Percentiles rank a stretch among this genome's conserved stretches.
These are phyloP conservation scores for Fragum fragum DNA, from an alignment of 2,888 invertebrate species.

Conservation along the genomic window DNA sequence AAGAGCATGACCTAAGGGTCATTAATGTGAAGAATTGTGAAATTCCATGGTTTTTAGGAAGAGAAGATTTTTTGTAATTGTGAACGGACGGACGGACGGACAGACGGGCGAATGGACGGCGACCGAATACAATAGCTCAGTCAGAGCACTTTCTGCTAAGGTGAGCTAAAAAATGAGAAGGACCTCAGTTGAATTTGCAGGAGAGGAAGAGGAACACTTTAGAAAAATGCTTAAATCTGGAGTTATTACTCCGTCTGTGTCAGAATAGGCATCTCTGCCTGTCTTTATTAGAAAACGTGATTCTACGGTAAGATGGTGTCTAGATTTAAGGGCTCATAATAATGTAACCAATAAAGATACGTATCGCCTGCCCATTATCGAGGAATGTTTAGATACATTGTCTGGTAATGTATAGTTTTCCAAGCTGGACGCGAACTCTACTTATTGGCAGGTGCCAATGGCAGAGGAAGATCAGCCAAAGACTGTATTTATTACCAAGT, in stretches of 20 bases:
- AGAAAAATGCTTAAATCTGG: constrained; percentile 32
- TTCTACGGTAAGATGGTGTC: neutral
- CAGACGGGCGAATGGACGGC: too few species aligned
- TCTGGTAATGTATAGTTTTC: constrained; percentile 41
- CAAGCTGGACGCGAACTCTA: constrained; percentile 44
- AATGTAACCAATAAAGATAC: constrained; percentile 39
- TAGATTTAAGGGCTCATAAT: constrained; percentile 44
- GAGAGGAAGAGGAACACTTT: neutral
- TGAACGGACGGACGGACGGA: too few species aligned
- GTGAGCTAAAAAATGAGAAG: neutral
- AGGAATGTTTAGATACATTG: constrained; percentile 47
- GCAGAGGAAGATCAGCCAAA: constrained; percentile 47
- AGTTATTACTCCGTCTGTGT: constrained; percentile 49
- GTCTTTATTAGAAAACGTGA: neutral
- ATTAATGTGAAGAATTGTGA: too few species aligned
- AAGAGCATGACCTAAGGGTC: too few species aligned
- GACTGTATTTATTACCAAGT: constrained; percentile 63
- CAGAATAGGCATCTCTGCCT: constrained; percentile 36
- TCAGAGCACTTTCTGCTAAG: too few species aligned
- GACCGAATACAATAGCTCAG: too few species aligned
- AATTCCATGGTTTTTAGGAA: too few species aligned
- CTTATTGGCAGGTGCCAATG: constrained; percentile 21
- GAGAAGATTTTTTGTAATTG: too few species aligned
- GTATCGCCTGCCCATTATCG: constrained; percentile 42
- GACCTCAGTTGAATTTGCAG: neutral